Evolutionary conservation across 2,797 vertebrate genomes (phyloP).

Genomic region (Hydrophis major): DNA sequence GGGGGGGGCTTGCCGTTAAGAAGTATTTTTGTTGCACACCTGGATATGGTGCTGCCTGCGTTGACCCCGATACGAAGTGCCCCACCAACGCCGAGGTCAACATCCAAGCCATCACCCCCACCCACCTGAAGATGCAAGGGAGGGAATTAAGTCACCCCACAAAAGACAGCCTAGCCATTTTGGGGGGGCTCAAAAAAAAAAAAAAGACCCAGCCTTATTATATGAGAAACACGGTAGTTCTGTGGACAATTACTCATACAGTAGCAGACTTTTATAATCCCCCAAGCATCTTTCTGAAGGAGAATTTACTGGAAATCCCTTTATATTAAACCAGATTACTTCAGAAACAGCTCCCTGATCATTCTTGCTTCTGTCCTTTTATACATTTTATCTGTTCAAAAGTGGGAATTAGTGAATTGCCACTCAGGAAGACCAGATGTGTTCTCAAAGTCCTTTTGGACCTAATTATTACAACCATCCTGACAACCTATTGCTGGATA

Average conservation of each 20-base stretch:
- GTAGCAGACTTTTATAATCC: neutral
- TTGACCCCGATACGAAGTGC: too few relatives aligned
- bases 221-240: neutral
- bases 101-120: too few relatives aligned
- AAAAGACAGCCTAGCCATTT: too few relatives aligned
- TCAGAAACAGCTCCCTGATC: neutral
- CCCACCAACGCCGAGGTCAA: too few relatives aligned
- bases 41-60: too few relatives aligned
- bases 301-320: neutral
- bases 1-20: too few relatives aligned
- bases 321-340: constrained; percentile 17
- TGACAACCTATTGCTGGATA: neutral
- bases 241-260: neutral
- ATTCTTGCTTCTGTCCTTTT: neutral
- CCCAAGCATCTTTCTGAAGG: neutral
- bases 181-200: too few relatives aligned
- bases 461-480: neutral
- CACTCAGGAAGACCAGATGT: neutral
- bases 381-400: neutral
- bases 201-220: too few relatives aligned
- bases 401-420: neutral
- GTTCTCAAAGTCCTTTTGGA: neutral
- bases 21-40: too few relatives aligned
- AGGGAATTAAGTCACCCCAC: too few relatives aligned
- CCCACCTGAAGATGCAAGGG: too few relatives aligned